Evolutionary conservation across 2,888 invertebrate species (phyloP).

Genomic region (Tanypteryx hageni): DNA sequence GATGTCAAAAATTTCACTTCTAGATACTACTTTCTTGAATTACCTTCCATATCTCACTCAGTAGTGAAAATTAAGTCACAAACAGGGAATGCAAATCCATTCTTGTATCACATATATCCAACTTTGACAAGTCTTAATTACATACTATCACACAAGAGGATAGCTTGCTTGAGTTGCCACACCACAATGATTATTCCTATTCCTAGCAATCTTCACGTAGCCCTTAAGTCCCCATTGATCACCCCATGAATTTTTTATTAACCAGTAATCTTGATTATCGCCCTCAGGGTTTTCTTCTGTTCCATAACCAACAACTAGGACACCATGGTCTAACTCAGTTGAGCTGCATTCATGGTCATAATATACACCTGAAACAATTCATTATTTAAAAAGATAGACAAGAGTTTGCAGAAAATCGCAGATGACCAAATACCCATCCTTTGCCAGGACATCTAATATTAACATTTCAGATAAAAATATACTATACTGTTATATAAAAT

Average conservation of each 20-base stretch:
- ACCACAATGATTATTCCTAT: constrained; percentile 90
- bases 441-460: neutral
- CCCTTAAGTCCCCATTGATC: constrained; percentile 88
- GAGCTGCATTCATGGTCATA: constrained; percentile 86
- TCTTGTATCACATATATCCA: neutral
- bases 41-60: neutral
- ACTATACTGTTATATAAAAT: no score
- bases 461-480: neutral
- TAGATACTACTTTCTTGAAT: neutral
- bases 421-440: no score
- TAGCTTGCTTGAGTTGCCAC: constrained; percentile 90
- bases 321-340: constrained; percentile 88
- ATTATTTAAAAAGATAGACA: constrained; percentile 50
- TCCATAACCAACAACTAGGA: constrained; percentile 90
- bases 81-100: neutral
- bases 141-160: constrained; percentile 82
- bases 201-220: constrained; percentile 92
- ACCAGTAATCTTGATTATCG: constrained; percentile 84
- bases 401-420: neutral
- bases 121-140: neutral
- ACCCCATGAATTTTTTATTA: constrained; percentile 93
- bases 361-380: constrained; percentile 80
- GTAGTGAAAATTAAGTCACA: neutral
- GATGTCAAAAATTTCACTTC: no score
- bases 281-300: constrained; percentile 76